A percentile compares a stretch with the other conserved stretches of the same genome.
Evolutionary conservation across 2,113 vertebrate genomes (phyloP).

Genomic region (Naja naja): DNA sequence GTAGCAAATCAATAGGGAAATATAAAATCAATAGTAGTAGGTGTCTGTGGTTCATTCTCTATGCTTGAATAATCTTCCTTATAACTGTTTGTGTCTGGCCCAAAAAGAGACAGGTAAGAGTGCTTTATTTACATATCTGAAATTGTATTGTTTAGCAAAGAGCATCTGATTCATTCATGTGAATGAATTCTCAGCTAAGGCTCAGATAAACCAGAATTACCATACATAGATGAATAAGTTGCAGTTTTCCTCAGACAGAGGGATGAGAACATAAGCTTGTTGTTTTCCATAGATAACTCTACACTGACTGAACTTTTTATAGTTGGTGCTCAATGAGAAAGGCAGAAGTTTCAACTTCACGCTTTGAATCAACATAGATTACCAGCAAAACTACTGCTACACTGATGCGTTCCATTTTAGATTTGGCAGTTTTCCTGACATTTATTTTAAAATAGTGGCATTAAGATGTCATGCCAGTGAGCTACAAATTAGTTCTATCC

Average conservation of each 20-base stretch:
- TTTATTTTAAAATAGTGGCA: neutral
- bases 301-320: neutral
- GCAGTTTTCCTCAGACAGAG: neutral
- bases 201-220: neutral
- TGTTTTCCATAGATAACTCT: neutral
- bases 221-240: neutral
- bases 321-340: neutral
- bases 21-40: conserved; percentile 1
- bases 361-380: neutral
- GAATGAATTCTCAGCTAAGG: neutral
- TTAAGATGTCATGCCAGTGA: neutral
- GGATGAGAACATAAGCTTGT: neutral
- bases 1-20: neutral
- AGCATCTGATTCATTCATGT: neutral
- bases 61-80: neutral
- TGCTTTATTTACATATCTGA: neutral
- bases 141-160: neutral
- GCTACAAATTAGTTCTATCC: neutral
- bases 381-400: neutral
- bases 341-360: neutral
- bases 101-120: neutral
- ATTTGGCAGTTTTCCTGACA: neutral
- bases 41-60: neutral
- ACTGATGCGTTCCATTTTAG: neutral
- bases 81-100: neutral